Conservation (phyloP, 1,140 invertebrate species). For the Drosophila bifasciata region DNA sequence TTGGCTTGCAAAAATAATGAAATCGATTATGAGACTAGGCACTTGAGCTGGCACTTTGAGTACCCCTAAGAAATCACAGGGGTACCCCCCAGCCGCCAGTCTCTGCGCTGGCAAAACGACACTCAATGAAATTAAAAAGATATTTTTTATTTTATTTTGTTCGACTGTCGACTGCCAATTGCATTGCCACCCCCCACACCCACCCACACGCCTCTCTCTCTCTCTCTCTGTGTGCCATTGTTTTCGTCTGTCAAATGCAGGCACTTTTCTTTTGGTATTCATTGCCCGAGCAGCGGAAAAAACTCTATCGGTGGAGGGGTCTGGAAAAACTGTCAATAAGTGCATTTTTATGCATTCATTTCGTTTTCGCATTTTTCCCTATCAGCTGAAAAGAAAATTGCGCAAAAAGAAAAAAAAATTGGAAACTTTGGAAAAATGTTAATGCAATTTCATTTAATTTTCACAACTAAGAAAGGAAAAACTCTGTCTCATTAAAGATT, state of each 20-base stretch:
- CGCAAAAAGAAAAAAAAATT: no score
- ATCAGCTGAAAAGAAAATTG: conserved; percentile 25
- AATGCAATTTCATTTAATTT: conserved; percentile 47
- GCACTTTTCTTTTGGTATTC: conserved; percentile 47
- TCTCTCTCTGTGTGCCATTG: no score
- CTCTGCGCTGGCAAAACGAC: conserved; percentile 1
- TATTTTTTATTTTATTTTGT: conserved; percentile 49
- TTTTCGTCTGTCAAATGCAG: conserved; percentile 69
- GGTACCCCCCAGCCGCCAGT: background rate
- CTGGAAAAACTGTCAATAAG: conserved; percentile 73
- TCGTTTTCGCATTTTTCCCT: conserved; percentile 44
- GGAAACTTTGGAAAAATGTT: conserved; percentile 45
- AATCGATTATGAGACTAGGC: conserved; percentile 66
- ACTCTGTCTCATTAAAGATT: conserved; percentile 47
- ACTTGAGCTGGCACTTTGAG: conserved; percentile 6
- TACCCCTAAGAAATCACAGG: background rate
- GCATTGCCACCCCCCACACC: conserved; percentile 27
- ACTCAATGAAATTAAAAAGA: conserved; percentile 67
- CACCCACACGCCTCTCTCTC: no score
- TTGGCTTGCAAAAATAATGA: conserved; percentile 67
- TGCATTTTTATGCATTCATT: conserved; percentile 70
- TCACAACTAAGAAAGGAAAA: conserved; percentile 5
- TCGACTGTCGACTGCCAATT: conserved; percentile 53
- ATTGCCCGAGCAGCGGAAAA: conserved; percentile 41
- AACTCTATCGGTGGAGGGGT: conserved; percentile 29